Conservation (phyloP, 2,113 vertebrate genomes). For the Microtus oregoni region DNA sequence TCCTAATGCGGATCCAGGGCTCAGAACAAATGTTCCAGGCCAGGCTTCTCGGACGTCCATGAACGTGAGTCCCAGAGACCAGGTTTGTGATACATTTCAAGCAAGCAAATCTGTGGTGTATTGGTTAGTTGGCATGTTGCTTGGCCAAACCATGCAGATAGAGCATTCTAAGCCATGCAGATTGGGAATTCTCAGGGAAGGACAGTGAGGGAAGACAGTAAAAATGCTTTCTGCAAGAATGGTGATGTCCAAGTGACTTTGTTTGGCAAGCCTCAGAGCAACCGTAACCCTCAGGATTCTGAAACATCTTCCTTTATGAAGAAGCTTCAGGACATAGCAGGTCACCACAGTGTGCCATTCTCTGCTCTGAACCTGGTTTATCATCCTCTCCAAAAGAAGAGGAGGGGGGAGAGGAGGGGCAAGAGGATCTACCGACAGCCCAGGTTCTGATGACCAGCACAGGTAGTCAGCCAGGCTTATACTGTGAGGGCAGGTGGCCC, state of each 20-base stretch:
- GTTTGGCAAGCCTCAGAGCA: background rate
- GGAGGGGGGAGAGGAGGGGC: background rate
- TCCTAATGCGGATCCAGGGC: background rate
- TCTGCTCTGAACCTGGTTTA: background rate
- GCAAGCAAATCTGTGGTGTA: background rate
- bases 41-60: background rate
- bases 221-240: background rate
- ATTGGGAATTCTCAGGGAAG: background rate
- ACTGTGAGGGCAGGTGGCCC: accelerated
- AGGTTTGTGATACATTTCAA: background rate
- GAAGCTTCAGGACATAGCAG: background rate
- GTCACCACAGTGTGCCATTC: background rate
- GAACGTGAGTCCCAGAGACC: background rate
- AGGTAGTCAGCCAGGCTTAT: no score
- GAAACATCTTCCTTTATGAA: background rate
- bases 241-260: accelerated
- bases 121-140: background rate
- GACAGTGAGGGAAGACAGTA: background rate
- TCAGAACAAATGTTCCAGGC: background rate
- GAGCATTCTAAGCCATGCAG: background rate
- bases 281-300: background rate
- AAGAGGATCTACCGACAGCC: background rate
- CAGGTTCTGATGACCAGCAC: background rate
- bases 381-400: background rate
- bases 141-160: background rate